Conservation (phyloP, 2,113 vertebrate species). For the Albula goreensis region DNA sequence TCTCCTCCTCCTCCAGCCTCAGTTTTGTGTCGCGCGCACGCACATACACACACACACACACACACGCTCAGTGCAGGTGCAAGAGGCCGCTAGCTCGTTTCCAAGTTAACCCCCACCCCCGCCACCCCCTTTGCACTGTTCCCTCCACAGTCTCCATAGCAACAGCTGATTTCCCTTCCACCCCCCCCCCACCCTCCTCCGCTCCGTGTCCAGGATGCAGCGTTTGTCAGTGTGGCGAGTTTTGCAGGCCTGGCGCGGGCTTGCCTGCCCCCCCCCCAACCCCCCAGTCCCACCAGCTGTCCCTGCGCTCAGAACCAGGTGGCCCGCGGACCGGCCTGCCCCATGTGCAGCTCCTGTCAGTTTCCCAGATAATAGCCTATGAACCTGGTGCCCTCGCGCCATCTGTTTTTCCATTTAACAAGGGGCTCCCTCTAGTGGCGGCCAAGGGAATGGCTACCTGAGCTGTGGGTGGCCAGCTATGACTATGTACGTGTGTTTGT, state of each 20-base stretch:
- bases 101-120: conserved; percentile 61
- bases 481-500: background rate
- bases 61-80: conserved; percentile 61
- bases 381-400: conserved; percentile 71
- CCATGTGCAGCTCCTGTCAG: conserved; percentile 71
- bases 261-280: background rate
- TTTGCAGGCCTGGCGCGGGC: conserved; percentile 3
- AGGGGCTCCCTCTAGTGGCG: conserved; percentile 64
- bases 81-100: conserved; percentile 59
- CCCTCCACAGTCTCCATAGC: conserved; percentile 67
- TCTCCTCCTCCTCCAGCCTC: conserved; percentile 52
- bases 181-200: conserved; percentile 50
- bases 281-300: conserved; percentile 70
- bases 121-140: conserved; percentile 61
- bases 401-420: conserved; percentile 41
- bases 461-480: background rate
- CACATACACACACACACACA: too few relatives aligned
- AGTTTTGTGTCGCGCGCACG: conserved; percentile 59
- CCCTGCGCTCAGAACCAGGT: conserved; percentile 73
- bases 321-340: conserved; percentile 72
- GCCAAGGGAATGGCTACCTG: background rate
- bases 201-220: conserved; percentile 24
- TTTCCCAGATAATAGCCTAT: conserved; percentile 75
- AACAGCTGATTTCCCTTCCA: conserved; percentile 62
- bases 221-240: conserved; percentile 33